Evolutionary conservation across 2,888 invertebrate species (phyloP).

Genomic region (Thelaira solivaga): DNA sequence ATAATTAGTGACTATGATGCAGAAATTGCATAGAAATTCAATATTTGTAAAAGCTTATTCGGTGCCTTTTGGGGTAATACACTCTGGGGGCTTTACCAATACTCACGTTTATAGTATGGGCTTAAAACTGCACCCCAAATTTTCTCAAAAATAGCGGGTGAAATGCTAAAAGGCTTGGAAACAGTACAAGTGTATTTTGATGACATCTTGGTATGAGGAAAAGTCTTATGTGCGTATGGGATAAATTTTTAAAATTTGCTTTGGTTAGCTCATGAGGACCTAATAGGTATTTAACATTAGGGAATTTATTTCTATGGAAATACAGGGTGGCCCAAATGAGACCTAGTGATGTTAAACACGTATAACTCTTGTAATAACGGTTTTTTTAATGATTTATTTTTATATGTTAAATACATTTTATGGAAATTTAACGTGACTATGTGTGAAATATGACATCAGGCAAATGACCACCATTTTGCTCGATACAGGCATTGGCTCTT

Average conservation of each 20-base stretch:
- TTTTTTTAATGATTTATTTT: too few relatives aligned
- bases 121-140: conserved; percentile 42
- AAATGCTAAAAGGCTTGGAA: conserved; percentile 20
- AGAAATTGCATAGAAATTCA: conserved; percentile 26
- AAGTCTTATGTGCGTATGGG: not conserved
- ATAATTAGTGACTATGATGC: conserved; percentile 18
- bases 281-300: too few relatives aligned
- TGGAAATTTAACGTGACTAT: too few relatives aligned
- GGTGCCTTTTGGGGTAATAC: conserved; percentile 39
- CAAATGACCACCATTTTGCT: too few relatives aligned
- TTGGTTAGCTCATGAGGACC: too few relatives aligned
- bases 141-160: conserved; percentile 20
- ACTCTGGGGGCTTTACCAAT: conserved; percentile 19
- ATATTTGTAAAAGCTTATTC: conserved; percentile 23
- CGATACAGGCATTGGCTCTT: too few relatives aligned
- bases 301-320: too few relatives aligned
- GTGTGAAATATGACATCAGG: too few relatives aligned
- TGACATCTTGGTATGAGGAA: conserved; percentile 29
- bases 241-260: conserved; percentile 15
- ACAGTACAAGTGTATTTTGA: conserved; percentile 29
- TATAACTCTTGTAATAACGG: too few relatives aligned
- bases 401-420: too few relatives aligned
- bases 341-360: too few relatives aligned
- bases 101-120: conserved; percentile 19
- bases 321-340: too few relatives aligned